Evolutionary conservation across 92 coral and sea anemone species (phyloP).

Genomic region (Parazoanthus swiftii): DNA sequence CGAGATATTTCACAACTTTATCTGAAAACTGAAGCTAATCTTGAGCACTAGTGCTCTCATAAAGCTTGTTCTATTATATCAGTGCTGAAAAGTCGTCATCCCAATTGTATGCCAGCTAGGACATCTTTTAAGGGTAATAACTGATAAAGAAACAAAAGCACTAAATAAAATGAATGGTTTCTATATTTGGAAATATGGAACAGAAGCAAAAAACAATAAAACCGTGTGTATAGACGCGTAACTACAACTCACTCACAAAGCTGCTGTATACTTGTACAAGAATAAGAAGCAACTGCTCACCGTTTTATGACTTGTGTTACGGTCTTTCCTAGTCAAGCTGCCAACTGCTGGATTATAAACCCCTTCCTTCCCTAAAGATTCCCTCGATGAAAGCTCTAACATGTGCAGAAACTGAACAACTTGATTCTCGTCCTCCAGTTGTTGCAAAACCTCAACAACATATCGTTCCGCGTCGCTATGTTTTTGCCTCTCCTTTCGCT

Average conservation of each 20-base stretch:
- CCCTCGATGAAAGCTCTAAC: constrained; percentile 39
- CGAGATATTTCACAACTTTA: not conserved
- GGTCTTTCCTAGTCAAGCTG: not conserved
- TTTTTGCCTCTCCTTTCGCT: constrained; percentile 24
- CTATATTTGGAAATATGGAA: not conserved
- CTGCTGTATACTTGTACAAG: not conserved
- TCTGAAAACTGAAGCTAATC: not conserved
- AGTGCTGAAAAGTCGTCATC: not conserved
- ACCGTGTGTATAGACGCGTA: not conserved
- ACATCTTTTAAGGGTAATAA: too few species aligned
- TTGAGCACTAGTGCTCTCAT: not conserved
- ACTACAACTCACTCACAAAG: not conserved
- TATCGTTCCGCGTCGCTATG: constrained; percentile 27
- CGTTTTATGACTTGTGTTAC: not conserved
- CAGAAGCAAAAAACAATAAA: not conserved
- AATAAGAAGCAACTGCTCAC: not conserved
- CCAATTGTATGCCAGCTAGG: not conserved
- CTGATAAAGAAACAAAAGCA: too few species aligned
- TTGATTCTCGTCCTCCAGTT: constrained; percentile 39
- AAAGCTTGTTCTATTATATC: not conserved
- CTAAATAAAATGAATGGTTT: not conserved
- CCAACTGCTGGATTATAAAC: not conserved
- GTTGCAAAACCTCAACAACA: constrained; percentile 36
- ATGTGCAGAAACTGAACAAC: constrained; percentile 36
- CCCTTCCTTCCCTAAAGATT: constrained; percentile 20